Evolutionary conservation across 1,140 invertebrate species (phyloP), one percentile per base, ranked within the genome.

Genomic region (Drosophila micromelanica): DNA sequence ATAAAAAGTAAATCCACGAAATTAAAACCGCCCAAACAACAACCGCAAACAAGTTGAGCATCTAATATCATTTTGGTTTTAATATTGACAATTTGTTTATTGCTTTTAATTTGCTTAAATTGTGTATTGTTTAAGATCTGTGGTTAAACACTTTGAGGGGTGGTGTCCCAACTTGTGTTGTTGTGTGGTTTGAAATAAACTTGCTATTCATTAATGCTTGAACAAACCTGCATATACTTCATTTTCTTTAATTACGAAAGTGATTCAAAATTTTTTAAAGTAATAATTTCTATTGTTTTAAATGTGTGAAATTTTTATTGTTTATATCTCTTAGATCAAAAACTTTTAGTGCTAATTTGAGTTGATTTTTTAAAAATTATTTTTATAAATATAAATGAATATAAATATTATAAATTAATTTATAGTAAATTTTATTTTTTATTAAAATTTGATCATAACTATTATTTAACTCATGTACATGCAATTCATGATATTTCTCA

Each of bases 51-150:
- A 45, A 67, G 54, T 67, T 57, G n/a, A 30, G 48, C 64, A 59
- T 63, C 11, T 57, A 37, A 13, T 1, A 37, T 3, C n/a, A 68
- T 65, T 67, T 15, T 37, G 38, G 56, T 43, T 52, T 11, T 32
- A 40, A 49, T 27, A 51, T 74, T 59, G 56, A 20, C 60, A 60
- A 76, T 72, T 80, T 73, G 63, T 82, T 78, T 46, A 80, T 84
- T 49, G 27, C 38, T 86, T 70, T 76, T 68, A 20, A 30, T 59
- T 55, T 56, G 54, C 35, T 15, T 30, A 30, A 65, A 65, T 48
- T 70, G 64, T 46, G 5, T 54, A 59, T 52, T 60, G 35, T 46
- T 40, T 27, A n/a, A 20, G 27, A 15, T 13, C 37, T 70, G 45
- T 23, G 43, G 37, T 12, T 32, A n/a, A 40, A 13, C 27, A 17